Conservation (phyloP, 2,113 vertebrate genomes). For the Gallinago paraguaiae region DNA sequence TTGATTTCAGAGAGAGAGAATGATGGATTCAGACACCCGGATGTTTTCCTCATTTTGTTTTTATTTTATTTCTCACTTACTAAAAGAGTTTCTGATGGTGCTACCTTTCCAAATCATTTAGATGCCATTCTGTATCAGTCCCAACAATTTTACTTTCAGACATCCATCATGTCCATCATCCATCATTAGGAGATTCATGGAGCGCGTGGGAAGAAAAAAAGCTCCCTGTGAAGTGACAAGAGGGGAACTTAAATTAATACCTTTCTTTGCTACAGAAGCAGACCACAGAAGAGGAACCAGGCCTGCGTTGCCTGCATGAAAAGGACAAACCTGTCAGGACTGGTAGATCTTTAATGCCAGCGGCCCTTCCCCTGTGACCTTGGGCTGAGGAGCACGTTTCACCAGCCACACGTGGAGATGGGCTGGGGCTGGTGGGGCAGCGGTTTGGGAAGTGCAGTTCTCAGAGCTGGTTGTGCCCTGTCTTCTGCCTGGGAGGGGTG, state of each 20-base stretch:
- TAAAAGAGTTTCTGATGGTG: background rate
- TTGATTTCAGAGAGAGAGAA: background rate
- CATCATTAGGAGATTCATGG: background rate
- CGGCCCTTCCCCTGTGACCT: background rate
- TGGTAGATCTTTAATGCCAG: background rate
- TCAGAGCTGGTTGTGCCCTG: background rate
- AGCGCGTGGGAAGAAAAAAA: rapidly evolving
- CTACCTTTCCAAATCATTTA: background rate
- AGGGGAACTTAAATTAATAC: background rate
- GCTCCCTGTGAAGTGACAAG: background rate
- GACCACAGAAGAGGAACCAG: background rate
- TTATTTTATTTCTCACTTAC: background rate
- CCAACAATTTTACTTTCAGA: background rate
- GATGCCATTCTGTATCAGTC: background rate
- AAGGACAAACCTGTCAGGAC: background rate
- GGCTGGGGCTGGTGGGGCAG: background rate
- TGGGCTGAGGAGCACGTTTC: background rate
- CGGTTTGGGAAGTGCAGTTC: rapidly evolving
- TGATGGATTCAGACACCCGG: background rate
- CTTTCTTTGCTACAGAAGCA: background rate
- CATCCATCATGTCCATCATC: background rate
- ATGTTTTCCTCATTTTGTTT: background rate
- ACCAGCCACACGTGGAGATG: rapidly evolving
- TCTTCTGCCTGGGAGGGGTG: background rate
- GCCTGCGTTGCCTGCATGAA: background rate